Conservation (phyloP, 53 echinoderm and acorn worm genomes). For the Patiria pectinifera region DNA sequence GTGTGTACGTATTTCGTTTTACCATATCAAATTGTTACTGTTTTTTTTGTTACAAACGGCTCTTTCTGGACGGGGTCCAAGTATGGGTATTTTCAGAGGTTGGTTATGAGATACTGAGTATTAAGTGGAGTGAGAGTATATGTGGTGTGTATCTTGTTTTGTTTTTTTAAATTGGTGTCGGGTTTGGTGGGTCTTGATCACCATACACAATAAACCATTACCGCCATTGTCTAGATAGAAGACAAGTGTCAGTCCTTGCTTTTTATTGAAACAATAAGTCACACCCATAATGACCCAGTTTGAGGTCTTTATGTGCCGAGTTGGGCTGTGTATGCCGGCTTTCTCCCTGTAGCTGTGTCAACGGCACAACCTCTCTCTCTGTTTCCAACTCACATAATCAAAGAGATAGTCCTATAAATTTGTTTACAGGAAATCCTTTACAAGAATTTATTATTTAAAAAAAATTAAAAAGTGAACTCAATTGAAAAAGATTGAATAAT, state of each 20-base stretch:
- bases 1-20: conserved; percentile 52
- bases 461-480: no score
- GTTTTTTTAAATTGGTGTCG: conserved; percentile 26
- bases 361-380: no score
- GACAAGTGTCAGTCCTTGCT: not conserved
- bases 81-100: not conserved
- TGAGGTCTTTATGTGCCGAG: no score
- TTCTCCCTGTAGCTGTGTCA: no score
- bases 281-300: no score
- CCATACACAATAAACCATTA: conserved; percentile 22
- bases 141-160: conserved; percentile 20
- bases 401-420: no score
- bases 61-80: not conserved
- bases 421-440: no score
- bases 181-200: conserved; percentile 16
- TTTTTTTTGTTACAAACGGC: not conserved
- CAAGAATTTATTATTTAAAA: no score
- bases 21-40: conserved; percentile 20
- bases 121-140: not conserved
- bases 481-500: no score
- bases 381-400: no score
- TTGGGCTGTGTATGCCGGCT: no score
- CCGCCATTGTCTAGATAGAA: conserved; percentile 54
- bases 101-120: not conserved
- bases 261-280: not conserved